Percentiles rank a stretch among this genome's conserved stretches.
These are phyloP conservation scores for Macropus fuliginosus DNA, from an alignment of 2,797 vertebrate genomes.

Conservation along the genomic window DNA sequence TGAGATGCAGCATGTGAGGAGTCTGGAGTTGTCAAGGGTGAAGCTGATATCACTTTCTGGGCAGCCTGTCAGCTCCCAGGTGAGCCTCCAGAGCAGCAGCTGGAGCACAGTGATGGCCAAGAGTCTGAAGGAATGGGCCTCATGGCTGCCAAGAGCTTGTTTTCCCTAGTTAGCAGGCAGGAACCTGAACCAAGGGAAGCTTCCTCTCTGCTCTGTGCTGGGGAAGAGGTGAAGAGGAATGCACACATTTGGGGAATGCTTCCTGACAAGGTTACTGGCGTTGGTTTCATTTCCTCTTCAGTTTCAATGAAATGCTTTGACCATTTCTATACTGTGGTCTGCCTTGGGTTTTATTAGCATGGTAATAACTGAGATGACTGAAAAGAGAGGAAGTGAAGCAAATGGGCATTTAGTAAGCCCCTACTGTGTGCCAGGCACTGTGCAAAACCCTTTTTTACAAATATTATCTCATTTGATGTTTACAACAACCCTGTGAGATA, in stretches of 20 bases:
- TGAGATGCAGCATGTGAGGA: not conserved
- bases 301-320: not conserved
- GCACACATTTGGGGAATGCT: not conserved
- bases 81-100: not conserved
- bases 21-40: not conserved
- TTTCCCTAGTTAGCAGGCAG: not conserved
- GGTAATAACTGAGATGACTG: not conserved
- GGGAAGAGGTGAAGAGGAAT: not conserved
- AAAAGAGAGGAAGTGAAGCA: not conserved
- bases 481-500: not conserved
- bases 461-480: not conserved
- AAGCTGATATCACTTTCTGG: not conserved
- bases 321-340: not conserved
- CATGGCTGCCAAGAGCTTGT: not conserved
- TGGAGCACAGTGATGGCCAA: not conserved
- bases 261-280: not conserved
- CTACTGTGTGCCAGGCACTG: not conserved
- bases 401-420: not conserved
- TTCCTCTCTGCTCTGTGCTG: not conserved
- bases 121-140: not conserved
- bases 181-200: not conserved
- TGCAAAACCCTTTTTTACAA: not conserved
- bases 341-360: not conserved
- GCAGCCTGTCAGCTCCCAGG: not conserved
- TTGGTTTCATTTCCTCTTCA: not conserved